Percentiles rank a stretch among this genome's conserved stretches.
phyloP scores from a whole-genome alignment of 2,888 invertebrate species.

The Epistrophe grossulariae region DNA sequence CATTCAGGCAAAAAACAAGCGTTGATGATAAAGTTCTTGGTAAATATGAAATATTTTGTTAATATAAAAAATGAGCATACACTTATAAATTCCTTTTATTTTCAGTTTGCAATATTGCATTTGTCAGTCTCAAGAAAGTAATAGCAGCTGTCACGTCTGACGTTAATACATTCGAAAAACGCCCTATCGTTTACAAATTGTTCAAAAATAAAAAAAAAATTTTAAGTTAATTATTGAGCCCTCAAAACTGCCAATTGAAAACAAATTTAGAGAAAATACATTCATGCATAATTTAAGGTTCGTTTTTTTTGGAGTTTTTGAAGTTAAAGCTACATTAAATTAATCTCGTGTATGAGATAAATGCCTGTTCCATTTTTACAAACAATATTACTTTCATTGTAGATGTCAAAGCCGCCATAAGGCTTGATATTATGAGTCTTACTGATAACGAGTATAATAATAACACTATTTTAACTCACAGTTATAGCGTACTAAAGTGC shows the following conservation, averaged over 20 bases:
- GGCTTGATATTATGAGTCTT: not conserved
- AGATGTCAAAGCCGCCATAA: constrained; percentile 1
- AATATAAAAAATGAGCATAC: too few relatives aligned
- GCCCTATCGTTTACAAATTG: too few relatives aligned
- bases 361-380: not conserved
- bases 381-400: not conserved
- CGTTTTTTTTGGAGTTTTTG: too few relatives aligned
- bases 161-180: not conserved
- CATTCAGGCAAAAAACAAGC: too few relatives aligned
- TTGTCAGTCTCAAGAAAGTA: too few relatives aligned
- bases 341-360: not conserved
- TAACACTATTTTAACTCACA: constrained; percentile 13
- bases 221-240: too few relatives aligned
- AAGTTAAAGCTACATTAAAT: not conserved
- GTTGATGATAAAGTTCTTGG: too few relatives aligned
- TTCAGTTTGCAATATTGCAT: too few relatives aligned
- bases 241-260: not conserved
- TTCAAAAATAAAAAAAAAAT: too few relatives aligned
- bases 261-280: not conserved
- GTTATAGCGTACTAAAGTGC: not conserved
- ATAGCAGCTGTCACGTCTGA: not conserved
- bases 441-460: constrained; percentile 17
- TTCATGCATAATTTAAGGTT: too few relatives aligned
- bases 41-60: too few relatives aligned
- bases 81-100: too few relatives aligned